These are phyloP conservation scores for Struthio camelus DNA, from an alignment of 2,113 vertebrate species.

Conservation along the genomic window DNA sequence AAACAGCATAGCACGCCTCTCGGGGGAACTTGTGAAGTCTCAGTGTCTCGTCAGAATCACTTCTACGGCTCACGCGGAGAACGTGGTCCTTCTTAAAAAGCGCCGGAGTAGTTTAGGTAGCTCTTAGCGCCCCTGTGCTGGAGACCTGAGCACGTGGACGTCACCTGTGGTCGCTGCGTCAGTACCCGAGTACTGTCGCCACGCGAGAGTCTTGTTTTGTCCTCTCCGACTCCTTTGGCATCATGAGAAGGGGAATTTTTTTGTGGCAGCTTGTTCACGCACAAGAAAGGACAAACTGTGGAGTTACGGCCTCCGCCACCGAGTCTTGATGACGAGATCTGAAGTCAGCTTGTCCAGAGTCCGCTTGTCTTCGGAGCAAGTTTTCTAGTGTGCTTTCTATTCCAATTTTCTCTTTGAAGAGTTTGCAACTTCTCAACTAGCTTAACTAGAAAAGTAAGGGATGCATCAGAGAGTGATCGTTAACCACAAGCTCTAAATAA, in stretches of 20 bases:
- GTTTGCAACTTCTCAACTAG: neutral
- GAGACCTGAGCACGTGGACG: neutral
- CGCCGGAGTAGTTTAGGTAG: neutral
- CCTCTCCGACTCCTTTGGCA: neutral
- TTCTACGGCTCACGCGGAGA: neutral
- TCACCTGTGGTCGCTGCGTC: neutral
- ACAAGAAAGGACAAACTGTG: neutral
- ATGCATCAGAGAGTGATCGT: fast-evolving
- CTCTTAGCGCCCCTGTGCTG: neutral
- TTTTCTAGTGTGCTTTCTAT: fast-evolving
- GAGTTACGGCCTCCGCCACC: fast-evolving
- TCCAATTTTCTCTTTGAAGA: neutral
- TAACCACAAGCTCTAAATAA: neutral
- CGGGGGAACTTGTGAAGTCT: neutral
- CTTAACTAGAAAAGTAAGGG: too few relatives aligned
- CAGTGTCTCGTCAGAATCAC: fast-evolving
- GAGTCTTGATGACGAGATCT: neutral
- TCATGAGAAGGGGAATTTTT: neutral
- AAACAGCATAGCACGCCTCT: fast-evolving
- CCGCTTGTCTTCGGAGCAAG: fast-evolving
- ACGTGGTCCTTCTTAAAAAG: fast-evolving
- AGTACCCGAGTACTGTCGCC: fast-evolving
- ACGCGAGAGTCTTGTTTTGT: neutral
- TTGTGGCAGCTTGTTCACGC: neutral
- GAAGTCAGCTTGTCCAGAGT: neutral